Conservation (phyloP, 2,113 vertebrate genomes). For the Galeopterus variegatus region DNA sequence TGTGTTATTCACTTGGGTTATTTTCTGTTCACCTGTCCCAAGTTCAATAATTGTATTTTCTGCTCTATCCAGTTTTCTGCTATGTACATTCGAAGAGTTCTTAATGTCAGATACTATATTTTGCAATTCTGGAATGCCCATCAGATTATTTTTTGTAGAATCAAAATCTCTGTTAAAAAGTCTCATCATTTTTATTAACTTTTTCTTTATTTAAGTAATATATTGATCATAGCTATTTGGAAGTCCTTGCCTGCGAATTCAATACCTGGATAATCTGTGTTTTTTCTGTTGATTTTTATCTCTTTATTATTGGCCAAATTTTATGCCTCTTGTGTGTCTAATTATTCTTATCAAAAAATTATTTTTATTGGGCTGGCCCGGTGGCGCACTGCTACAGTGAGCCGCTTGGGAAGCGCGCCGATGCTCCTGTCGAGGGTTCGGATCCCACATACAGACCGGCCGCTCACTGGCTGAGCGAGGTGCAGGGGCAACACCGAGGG, state of each 20-base stretch:
- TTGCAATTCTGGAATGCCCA: not conserved
- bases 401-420: too few relatives aligned
- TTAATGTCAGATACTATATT: not conserved
- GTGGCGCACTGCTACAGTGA: too few relatives aligned
- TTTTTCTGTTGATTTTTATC: not conserved
- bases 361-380: not conserved
- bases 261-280: not conserved
- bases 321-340: not conserved
- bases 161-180: not conserved
- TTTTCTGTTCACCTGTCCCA: not conserved
- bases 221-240: not conserved
- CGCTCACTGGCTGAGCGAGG: too few relatives aligned
- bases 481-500: too few relatives aligned
- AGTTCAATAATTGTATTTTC: not conserved
- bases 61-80: not conserved
- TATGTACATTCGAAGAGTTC: not conserved
- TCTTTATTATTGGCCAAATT: not conserved
- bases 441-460: too few relatives aligned
- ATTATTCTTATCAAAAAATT: not conserved
- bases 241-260: not conserved
- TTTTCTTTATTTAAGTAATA: not conserved
- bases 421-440: too few relatives aligned
- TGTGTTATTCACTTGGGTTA: not conserved
- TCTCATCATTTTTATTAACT: not conserved
- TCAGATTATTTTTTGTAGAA: not conserved